Evolutionary conservation across 2,888 invertebrate genomes (phyloP), one percentile per base, ranked within the genome.

Genomic region (Andrena chrysosceles): DNA sequence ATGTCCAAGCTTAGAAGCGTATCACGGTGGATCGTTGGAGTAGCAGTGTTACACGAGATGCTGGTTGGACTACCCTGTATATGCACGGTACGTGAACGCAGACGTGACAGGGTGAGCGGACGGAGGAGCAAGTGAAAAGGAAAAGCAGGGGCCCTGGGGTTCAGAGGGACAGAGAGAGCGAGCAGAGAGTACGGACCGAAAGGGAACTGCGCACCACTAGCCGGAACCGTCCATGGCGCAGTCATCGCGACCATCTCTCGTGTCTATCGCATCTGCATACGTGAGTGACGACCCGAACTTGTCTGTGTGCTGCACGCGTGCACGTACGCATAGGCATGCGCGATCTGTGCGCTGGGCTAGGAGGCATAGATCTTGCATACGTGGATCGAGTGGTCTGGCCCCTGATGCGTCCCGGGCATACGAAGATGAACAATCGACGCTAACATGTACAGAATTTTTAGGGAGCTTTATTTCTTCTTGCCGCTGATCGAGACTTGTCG

Each of bases 161-260:
- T 77, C 81, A 78, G 79, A 77, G 83, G 87, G 84, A 84, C 84
- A 81, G 82, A 83, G 73, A 84, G 86, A 86, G 71, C 77, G 83
- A 71, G 69, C 68, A 85, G 84, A 81, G 81, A 86, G 84, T 85
- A 89, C 88, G 77, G 85, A 84, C 91, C 85, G 83, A 92, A 90
- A 90, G 90, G 93, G 93, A 93, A 93, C 92, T 92, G 93, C 93
- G 93, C 93, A 93, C 93, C 93, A 93, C 93, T 92, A 93, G 93
- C 93, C 93, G 93, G 93, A 93, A 93, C 93, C 92, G 90, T 92
- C 91, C 91, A 91, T 92, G 92, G 87, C 85, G 91, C 92, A 92
- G 90, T 91, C 91, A 93, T 92, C 91, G 91, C 91, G 89, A 92
- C 92, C 92, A 93, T 93, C 92, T 93, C 91, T 89, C 87, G 91